Conservation (phyloP, 2,113 vertebrate species). For the Rhynchopsitta pachyrhyncha region DNA sequence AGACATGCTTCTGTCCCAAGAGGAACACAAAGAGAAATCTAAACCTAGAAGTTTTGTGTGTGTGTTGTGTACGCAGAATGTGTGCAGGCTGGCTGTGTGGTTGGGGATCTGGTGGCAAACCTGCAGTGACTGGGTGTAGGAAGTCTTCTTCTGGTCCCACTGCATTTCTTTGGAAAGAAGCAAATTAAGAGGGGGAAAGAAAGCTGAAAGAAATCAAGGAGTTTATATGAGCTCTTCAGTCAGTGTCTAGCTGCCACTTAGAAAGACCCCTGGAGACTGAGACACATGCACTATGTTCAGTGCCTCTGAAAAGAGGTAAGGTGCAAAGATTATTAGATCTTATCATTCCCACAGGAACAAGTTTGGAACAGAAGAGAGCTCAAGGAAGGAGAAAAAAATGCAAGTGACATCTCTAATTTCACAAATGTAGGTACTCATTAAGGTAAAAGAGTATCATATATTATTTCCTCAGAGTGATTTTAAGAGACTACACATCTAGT, state of each 20-base stretch:
- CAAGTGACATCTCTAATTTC: constrained; percentile 19
- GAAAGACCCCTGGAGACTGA: neutral
- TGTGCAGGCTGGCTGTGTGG: fast-evolving
- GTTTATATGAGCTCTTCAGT: neutral
- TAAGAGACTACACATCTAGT: neutral
- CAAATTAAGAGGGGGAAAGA: neutral
- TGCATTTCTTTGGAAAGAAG: neutral
- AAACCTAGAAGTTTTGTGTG: neutral
- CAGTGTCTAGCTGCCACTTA: neutral
- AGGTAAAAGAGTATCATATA: neutral
- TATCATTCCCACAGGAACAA: neutral
- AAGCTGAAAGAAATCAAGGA: neutral
- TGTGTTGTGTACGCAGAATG: neutral
- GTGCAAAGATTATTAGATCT: neutral
- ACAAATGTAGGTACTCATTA: constrained; percentile 25
- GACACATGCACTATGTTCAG: neutral
- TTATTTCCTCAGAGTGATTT: constrained; percentile 11
- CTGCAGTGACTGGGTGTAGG: neutral
- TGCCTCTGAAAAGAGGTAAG: neutral
- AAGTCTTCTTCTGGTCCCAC: neutral
- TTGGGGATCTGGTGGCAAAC: neutral
- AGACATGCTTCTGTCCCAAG: neutral
- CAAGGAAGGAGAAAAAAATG: neutral
- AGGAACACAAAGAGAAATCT: neutral
- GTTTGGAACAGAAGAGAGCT: neutral